Evolutionary conservation across 1,140 invertebrate species (phyloP).

Genomic region (Saccostrea echinata): DNA sequence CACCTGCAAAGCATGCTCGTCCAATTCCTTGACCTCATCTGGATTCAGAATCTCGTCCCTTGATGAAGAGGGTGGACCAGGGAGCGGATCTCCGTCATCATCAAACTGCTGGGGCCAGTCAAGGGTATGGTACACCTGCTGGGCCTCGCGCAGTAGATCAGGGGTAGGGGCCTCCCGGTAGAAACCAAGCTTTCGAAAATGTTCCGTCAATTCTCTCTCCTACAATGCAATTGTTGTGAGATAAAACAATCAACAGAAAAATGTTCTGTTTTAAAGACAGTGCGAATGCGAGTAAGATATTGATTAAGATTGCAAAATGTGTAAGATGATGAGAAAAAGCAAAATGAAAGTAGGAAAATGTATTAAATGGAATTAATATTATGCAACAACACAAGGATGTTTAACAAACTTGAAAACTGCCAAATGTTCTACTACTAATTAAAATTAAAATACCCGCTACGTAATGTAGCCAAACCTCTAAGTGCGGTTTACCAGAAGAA

Average conservation of each 20-base stretch:
- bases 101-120: conserved; percentile 52
- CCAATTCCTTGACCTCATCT: conserved; percentile 44
- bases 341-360: neutral
- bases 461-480: neutral
- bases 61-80: conserved; percentile 42
- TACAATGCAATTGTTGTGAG: conserved; percentile 19
- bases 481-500: neutral
- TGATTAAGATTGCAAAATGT: neutral
- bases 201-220: conserved; percentile 45
- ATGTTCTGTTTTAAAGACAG: neutral
- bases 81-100: conserved; percentile 49
- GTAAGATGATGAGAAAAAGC: neutral
- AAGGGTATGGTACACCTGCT: conserved; percentile 51
- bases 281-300: neutral
- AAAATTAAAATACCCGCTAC: neutral
- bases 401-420: neutral
- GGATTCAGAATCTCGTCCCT: conserved; percentile 48
- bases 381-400: neutral
- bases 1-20: conserved; percentile 55
- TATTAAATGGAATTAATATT: neutral
- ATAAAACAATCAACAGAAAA: too few species aligned
- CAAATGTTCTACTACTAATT: too few species aligned
- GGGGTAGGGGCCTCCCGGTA: conserved; percentile 54
- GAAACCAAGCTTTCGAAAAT: conserved; percentile 54
- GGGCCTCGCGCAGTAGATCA: conserved; percentile 56